Conservation (phyloP, 2,113 vertebrate genomes). For the Pteropus alecto region DNA sequence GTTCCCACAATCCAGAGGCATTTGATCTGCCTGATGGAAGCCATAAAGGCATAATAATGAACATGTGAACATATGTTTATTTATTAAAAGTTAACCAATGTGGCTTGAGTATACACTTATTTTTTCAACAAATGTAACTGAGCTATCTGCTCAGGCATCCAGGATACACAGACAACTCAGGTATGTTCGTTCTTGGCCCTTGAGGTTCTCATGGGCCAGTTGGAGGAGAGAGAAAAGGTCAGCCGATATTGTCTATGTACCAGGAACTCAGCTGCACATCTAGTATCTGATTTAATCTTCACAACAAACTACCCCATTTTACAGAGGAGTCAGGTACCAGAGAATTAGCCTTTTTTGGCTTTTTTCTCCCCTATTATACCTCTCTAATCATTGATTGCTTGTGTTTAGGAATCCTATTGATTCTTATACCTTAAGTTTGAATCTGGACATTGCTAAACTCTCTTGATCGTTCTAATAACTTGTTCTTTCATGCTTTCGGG, state of each 20-base stretch:
- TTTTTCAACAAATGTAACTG: not conserved
- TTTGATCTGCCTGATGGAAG: constrained; percentile 45
- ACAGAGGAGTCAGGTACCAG: not conserved
- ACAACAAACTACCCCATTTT: not conserved
- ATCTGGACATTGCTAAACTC: not conserved
- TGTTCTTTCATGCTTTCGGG: not conserved
- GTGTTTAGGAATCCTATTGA: not conserved
- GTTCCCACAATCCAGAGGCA: constrained; percentile 18
- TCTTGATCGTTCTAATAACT: not conserved
- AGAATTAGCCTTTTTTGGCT: not conserved
- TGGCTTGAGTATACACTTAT: not conserved
- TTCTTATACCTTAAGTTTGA: not conserved
- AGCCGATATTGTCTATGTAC: not conserved
- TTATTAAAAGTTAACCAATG: constrained; percentile 36
- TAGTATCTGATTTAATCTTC: not conserved
- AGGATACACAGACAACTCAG: not conserved
- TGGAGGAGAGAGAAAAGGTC: not conserved
- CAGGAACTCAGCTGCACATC: not conserved
- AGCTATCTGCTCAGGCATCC: not conserved
- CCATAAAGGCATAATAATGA: constrained; percentile 34
- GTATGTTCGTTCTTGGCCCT: not conserved
- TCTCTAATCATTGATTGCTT: constrained; percentile 18
- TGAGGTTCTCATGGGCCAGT: not conserved
- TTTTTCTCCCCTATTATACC: not conserved
- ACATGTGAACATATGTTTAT: constrained; percentile 28